Percentiles rank a stretch among this genome's conserved stretches.
These are phyloP conservation scores for Acanthurus leucopareius DNA, from an alignment of 2,797 vertebrate genomes.

Conservation along the genomic window DNA sequence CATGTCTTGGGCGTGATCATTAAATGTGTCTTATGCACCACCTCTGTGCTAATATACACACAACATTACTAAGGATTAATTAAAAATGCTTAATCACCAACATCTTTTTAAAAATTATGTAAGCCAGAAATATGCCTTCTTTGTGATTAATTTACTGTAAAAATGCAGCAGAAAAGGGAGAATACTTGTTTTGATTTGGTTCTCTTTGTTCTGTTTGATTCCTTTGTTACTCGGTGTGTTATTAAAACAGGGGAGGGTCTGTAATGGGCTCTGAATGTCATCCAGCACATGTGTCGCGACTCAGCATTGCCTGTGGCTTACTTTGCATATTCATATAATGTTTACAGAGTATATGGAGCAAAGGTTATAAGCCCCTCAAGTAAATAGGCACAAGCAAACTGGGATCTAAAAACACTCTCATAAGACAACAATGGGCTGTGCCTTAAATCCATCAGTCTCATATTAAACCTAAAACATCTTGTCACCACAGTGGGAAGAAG, in stretches of 20 bases:
- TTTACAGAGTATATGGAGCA: constrained; percentile 44
- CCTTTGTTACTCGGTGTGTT: constrained; percentile 42
- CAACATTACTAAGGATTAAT: neutral
- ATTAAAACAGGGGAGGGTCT: constrained; percentile 35
- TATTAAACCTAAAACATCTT: neutral
- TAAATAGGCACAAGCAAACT: neutral
- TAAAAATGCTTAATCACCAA: neutral
- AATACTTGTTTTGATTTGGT: constrained; percentile 2
- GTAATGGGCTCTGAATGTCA: constrained; percentile 53
- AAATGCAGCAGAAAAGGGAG: constrained; percentile 9
- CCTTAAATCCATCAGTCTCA: neutral
- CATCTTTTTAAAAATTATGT: too few species aligned
- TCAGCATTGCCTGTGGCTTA: constrained; percentile 41
- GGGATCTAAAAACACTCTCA: neutral
- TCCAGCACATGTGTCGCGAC: constrained; percentile 22
- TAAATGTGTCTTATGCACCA: neutral
- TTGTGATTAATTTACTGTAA: too few species aligned
- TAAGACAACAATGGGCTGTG: neutral
- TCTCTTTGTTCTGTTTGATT: constrained; percentile 37
- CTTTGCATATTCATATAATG: constrained; percentile 64
- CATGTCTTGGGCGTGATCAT: neutral
- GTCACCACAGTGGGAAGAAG: constrained; percentile 6
- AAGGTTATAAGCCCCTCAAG: constrained; percentile 43
- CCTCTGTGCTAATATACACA: too few species aligned
- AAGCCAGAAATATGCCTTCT: too few species aligned